phyloP scores from a whole-genome alignment of 1,140 invertebrate species.

The Ditylenchus dipsaci region DNA sequence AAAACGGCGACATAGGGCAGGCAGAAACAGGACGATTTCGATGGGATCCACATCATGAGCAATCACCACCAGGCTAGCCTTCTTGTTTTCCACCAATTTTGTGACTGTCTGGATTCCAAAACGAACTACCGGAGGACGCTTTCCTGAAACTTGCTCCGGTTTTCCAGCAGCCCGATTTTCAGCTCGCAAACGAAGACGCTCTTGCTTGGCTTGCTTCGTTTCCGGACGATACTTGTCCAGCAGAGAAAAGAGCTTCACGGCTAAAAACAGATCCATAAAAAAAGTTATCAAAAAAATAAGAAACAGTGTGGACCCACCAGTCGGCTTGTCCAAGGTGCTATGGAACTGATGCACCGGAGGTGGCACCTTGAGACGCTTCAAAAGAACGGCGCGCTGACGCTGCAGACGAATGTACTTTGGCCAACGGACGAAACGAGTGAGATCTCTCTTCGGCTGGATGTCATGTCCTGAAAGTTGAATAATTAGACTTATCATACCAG shows the following conservation, averaged over 20 bases:
- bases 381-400: slow-evolving; percentile 86
- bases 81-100: slow-evolving; percentile 92
- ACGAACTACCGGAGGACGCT: slow-evolving; percentile 78
- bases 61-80: slow-evolving; percentile 93
- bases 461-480: slow-evolving; percentile 74
- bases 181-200: slow-evolving; percentile 78
- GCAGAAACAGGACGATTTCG: slow-evolving; percentile 94
- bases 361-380: slow-evolving; percentile 95
- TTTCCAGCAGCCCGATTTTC: slow-evolving; percentile 75
- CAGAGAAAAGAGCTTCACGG: slow-evolving; percentile 87
- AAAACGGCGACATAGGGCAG: slow-evolving; percentile 97
- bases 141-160: slow-evolving; percentile 73
- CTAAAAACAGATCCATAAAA: slow-evolving; percentile 62
- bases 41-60: slow-evolving; percentile 98
- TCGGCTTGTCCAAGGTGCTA: slow-evolving; percentile 83
- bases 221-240: slow-evolving; percentile 96
- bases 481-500: not conserved
- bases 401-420: slow-evolving; percentile 98
- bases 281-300: not conserved
- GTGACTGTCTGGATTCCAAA: slow-evolving; percentile 88
- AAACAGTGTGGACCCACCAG: slow-evolving; percentile 65
- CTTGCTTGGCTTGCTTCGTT: slow-evolving; percentile 79
- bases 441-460: slow-evolving; percentile 91
- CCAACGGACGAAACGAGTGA: slow-evolving; percentile 97
- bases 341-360: slow-evolving; percentile 96